phyloP scores from a whole-genome alignment of 2,113 vertebrate genomes.

The Sorex fumeus region DNA sequence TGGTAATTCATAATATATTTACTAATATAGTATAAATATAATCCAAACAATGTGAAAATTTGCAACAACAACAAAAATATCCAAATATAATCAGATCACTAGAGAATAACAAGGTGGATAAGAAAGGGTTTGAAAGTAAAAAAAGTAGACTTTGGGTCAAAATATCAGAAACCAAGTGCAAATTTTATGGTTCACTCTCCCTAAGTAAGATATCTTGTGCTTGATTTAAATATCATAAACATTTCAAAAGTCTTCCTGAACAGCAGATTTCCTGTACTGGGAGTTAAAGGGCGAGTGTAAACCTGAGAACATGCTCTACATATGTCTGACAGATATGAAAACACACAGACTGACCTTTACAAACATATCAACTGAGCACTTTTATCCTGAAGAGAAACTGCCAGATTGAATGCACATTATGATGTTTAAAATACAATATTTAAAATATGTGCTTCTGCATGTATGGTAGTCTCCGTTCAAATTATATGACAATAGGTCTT shows the following conservation, averaged over 20 bases:
- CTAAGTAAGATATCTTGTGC: slow-evolving; percentile 76
- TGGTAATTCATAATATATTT: slow-evolving; percentile 5
- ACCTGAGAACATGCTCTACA: slow-evolving; percentile 74
- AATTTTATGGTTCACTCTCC: slow-evolving; percentile 72
- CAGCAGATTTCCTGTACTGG: slow-evolving; percentile 77
- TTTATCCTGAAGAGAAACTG: slow-evolving; percentile 50
- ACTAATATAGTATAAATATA: neutral
- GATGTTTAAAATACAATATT: neutral
- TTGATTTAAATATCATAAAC: slow-evolving; percentile 77
- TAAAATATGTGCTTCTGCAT: neutral
- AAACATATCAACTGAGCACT: slow-evolving; percentile 52
- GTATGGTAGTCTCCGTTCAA: neutral
- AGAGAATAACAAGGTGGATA: neutral
- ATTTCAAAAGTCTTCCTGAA: slow-evolving; percentile 76
- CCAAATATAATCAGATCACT: neutral
- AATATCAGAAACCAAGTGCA: slow-evolving; percentile 75
- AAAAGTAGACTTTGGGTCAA: slow-evolving; percentile 54
- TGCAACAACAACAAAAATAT: neutral
- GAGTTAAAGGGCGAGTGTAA: slow-evolving; percentile 81
- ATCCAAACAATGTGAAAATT: neutral
- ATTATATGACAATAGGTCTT: neutral
- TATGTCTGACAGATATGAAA: slow-evolving; percentile 77
- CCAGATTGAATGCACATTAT: slow-evolving; percentile 3
- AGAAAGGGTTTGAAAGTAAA: neutral
- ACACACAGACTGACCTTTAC: slow-evolving; percentile 68